Percentiles rank a stretch among this genome's conserved stretches.
Evolutionary conservation across 2,797 vertebrate genomes (phyloP).

Genomic region (Parotocinclus haroldoi): DNA sequence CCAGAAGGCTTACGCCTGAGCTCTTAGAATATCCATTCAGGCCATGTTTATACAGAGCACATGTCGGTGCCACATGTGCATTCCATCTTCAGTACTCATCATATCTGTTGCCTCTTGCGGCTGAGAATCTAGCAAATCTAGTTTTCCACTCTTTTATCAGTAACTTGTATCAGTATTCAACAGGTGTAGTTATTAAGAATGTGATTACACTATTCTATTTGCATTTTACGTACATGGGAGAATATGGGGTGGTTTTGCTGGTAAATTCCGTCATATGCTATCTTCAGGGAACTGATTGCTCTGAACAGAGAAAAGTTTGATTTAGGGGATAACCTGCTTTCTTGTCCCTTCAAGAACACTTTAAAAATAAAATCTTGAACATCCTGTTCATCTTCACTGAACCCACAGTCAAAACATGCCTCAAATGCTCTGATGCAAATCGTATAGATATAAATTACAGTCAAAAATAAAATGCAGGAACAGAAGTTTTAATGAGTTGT

Average conservation of each 20-base stretch:
- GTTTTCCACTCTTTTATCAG: neutral
- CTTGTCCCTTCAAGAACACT: conserved; percentile 5
- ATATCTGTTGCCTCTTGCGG: conserved; percentile 8
- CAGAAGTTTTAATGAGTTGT: neutral
- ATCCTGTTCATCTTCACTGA: conserved; percentile 26
- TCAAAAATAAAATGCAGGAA: too few species aligned
- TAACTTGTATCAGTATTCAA: conserved; percentile 4
- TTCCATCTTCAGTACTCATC: conserved; percentile 18
- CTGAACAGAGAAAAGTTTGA: too few species aligned
- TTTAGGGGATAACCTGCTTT: too few species aligned
- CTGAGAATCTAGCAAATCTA: conserved; percentile 25
- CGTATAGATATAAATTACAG: conserved; percentile 31
- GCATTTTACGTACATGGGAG: too few species aligned
- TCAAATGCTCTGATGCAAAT: conserved; percentile 33
- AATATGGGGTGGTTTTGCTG: too few species aligned
- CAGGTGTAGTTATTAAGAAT: conserved; percentile 29
- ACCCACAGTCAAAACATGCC: conserved; percentile 33
- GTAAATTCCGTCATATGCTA: too few species aligned
- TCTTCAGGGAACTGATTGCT: too few species aligned
- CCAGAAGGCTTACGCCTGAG: conserved; percentile 14
- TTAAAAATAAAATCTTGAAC: conserved; percentile 2
- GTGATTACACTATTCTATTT: conserved; percentile 3
- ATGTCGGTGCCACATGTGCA: conserved; percentile 38
- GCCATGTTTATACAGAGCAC: conserved; percentile 34
- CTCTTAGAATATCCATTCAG: conserved; percentile 23